phyloP scores from a whole-genome alignment of 2,888 invertebrate species.

The Tetrapedia diversipes region DNA sequence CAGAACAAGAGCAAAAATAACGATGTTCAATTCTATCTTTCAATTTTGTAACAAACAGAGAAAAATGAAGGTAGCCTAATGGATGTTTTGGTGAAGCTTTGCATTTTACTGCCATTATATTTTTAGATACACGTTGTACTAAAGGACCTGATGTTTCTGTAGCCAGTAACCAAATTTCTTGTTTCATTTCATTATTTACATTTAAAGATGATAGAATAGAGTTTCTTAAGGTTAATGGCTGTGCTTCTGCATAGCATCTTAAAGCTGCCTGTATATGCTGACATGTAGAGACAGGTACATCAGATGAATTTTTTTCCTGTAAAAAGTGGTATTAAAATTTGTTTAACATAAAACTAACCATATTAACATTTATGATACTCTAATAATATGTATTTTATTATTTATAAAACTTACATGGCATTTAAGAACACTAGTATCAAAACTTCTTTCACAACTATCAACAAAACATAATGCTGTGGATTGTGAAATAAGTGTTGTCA shows the following conservation, averaged over 20 bases:
- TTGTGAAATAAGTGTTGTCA: conserved; percentile 80
- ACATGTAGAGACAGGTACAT: conserved; percentile 82
- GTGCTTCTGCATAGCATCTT: conserved; percentile 86
- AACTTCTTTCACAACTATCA: conserved; percentile 85
- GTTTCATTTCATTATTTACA: conserved; percentile 85
- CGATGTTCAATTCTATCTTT: conserved; percentile 84
- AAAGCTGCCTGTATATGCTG: conserved; percentile 87
- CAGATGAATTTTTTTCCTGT: conserved; percentile 76
- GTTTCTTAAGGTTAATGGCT: conserved; percentile 86
- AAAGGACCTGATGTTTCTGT: conserved; percentile 86
- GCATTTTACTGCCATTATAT: conserved; percentile 89
- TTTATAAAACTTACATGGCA: conserved; percentile 83
- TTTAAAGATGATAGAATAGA: conserved; percentile 86
- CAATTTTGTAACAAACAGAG: conserved; percentile 84
- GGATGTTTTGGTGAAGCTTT: conserved; percentile 87
- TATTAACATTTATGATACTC: background rate
- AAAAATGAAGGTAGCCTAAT: conserved; percentile 88
- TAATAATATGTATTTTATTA: background rate
- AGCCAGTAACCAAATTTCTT: conserved; percentile 86
- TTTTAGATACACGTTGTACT: conserved; percentile 88
- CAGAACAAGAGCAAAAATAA: conserved; percentile 85
- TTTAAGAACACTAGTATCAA: conserved; percentile 84
- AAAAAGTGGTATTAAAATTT: conserved; percentile 38
- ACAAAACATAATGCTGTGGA: conserved; percentile 85
- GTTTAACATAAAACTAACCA: background rate